phyloP scores from a whole-genome alignment of 2,113 vertebrate species.

The Leucosticte australis region DNA sequence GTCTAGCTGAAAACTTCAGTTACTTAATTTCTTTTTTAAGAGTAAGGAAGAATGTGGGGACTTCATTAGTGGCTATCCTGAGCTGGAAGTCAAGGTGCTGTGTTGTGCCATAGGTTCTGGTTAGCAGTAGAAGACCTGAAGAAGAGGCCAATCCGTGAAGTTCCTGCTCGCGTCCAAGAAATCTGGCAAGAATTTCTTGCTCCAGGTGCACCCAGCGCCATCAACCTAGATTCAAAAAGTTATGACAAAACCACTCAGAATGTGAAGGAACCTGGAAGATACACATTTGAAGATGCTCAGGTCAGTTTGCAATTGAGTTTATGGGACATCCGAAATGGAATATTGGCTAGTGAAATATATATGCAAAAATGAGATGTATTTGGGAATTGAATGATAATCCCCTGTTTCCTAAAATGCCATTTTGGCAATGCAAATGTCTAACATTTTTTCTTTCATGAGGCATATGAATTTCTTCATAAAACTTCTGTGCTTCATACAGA shows the following conservation, averaged over 20 bases:
- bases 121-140: conserved; percentile 94
- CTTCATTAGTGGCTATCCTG: background rate
- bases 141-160: conserved; percentile 91
- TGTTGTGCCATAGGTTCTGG: conserved; percentile 85
- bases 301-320: conserved; percentile 56
- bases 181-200: conserved; percentile 98
- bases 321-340: background rate
- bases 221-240: conserved; percentile 97
- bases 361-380: background rate
- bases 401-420: background rate
- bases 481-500: background rate
- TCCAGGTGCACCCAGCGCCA: conserved; percentile 92
- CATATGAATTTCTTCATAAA: background rate
- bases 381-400: background rate
- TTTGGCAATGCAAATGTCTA: background rate
- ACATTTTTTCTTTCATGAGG: background rate
- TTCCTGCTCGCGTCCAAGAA: conserved; percentile 90
- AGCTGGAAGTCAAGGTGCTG: background rate
- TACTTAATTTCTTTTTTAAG: background rate
- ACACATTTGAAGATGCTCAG: conserved; percentile 96
- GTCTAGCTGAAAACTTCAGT: background rate
- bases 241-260: conserved; percentile 97
- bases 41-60: background rate
- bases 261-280: conserved; percentile 92
- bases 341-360: background rate